Conservation (phyloP, 2,113 vertebrate species). For the Scolopax mira region DNA sequence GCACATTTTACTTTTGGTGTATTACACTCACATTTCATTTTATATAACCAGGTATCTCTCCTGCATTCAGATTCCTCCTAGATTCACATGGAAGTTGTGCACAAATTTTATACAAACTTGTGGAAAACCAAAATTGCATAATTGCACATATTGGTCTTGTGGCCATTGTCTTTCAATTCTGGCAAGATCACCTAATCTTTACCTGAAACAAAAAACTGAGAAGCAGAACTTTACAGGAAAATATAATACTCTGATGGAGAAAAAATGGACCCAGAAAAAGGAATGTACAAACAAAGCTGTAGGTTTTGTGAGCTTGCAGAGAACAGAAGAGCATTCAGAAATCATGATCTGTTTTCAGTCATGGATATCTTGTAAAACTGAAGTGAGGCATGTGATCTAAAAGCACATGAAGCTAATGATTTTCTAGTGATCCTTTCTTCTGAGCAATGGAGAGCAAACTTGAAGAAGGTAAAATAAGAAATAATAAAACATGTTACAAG, state of each 20-base stretch:
- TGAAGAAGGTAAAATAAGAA: background rate
- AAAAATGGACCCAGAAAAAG: background rate
- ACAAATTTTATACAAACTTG: background rate
- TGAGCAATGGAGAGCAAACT: background rate
- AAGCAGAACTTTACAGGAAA: background rate
- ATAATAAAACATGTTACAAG: background rate
- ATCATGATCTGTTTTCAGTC: background rate
- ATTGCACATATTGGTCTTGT: background rate
- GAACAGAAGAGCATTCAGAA: constrained; percentile 17
- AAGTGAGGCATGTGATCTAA: background rate
- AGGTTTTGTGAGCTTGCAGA: background rate
- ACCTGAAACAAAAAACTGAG: background rate
- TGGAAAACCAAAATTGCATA: background rate
- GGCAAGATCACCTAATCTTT: background rate
- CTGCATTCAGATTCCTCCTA: background rate
- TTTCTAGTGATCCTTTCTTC: background rate
- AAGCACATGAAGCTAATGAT: background rate
- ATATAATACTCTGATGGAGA: background rate
- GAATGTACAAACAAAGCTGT: background rate
- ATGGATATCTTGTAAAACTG: constrained; percentile 21
- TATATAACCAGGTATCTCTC: background rate
- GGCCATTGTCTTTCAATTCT: background rate
- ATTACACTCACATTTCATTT: background rate
- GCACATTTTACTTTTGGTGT: background rate
- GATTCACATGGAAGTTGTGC: background rate